These are phyloP conservation scores for Morphnarchus princeps DNA, from an alignment of 2,113 vertebrate species.

Conservation along the genomic window DNA sequence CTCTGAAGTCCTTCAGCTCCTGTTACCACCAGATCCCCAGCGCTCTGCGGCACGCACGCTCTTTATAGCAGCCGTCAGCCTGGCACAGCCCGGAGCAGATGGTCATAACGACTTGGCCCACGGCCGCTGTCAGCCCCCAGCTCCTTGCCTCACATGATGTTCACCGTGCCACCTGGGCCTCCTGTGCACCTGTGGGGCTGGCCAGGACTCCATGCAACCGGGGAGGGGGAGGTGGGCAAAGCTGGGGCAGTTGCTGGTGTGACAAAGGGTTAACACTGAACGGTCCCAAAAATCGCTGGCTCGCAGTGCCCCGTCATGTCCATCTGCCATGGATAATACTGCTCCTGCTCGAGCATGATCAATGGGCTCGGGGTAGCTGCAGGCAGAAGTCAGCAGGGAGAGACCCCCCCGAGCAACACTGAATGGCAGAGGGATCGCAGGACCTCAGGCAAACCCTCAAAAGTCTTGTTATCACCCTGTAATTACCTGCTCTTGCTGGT, in stretches of 20 bases:
- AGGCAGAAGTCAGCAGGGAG: background rate
- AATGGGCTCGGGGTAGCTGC: rapidly evolving
- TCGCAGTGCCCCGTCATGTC: rapidly evolving
- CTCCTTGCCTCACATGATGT: constrained; percentile 32
- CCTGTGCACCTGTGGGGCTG: background rate
- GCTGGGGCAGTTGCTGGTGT: background rate
- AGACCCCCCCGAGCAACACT: rapidly evolving
- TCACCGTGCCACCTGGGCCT: constrained; percentile 65
- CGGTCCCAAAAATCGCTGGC: background rate
- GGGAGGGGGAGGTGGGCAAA: background rate
- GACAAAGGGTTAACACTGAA: background rate
- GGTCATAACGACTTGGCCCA: constrained; percentile 53
- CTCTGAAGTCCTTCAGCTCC: constrained; percentile 6
- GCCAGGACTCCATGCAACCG: background rate
- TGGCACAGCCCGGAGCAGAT: constrained; percentile 56
- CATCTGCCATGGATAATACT: background rate
- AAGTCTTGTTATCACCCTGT: background rate
- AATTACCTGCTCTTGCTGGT: background rate
- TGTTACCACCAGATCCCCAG: constrained; percentile 22
- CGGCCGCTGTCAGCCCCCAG: constrained; percentile 16
- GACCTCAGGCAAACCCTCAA: background rate
- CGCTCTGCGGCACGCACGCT: background rate
- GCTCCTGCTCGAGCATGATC: rapidly evolving
- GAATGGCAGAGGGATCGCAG: background rate
- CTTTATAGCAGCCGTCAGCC: background rate